Evolutionary conservation across 1,140 invertebrate species (phyloP).

Genomic region (Anadara kagoshimensis): DNA sequence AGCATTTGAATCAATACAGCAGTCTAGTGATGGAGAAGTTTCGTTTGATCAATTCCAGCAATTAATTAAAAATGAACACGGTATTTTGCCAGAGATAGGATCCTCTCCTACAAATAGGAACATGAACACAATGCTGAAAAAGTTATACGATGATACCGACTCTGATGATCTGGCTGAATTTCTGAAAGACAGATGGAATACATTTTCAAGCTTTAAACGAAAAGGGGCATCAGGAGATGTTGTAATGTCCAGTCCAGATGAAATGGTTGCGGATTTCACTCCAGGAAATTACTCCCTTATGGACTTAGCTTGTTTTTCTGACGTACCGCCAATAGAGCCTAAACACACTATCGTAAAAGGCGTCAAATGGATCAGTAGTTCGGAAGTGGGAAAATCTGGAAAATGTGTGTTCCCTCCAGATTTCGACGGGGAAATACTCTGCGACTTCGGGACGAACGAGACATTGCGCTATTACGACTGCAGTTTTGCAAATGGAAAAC

Average conservation of each 20-base stretch:
- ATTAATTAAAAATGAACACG: too few species aligned
- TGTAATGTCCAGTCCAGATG: constrained; percentile 36
- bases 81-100: not conserved
- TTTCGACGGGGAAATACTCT: constrained; percentile 20
- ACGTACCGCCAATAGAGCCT: constrained; percentile 32
- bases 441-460: constrained; percentile 33
- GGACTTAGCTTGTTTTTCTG: constrained; percentile 38
- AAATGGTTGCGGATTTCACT: constrained; percentile 36
- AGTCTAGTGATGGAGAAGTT: too few species aligned
- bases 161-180: constrained; percentile 4
- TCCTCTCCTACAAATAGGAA: not conserved
- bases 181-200: constrained; percentile 22
- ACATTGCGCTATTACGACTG: constrained; percentile 36
- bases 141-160: constrained; percentile 8
- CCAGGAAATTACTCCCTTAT: constrained; percentile 40
- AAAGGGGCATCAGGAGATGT: constrained; percentile 8
- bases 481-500: constrained; percentile 31
- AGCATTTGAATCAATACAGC: not conserved
- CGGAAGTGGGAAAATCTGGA: constrained; percentile 22
- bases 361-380: constrained; percentile 22
- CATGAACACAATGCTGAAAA: not conserved
- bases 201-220: constrained; percentile 23
- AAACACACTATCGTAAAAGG: constrained; percentile 31
- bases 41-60: too few species aligned
- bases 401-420: constrained; percentile 24